Conservation (phyloP, 2,113 vertebrate genomes). For the Forbesichthys agassizii region DNA sequence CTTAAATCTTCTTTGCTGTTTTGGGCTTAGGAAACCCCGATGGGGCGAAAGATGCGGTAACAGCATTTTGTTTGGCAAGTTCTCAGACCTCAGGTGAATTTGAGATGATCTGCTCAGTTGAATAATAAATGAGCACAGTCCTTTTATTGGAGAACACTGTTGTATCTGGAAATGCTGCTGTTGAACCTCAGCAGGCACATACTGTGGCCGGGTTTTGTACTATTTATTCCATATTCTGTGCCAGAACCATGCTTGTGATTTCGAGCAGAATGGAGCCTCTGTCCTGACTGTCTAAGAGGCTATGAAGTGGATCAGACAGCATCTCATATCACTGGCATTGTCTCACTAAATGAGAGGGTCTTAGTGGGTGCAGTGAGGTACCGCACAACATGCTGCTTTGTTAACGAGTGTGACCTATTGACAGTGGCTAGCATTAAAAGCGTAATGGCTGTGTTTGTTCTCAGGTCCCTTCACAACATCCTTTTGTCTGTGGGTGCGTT, state of each 20-base stretch:
- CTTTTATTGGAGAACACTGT: not conserved
- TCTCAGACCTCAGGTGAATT: not conserved
- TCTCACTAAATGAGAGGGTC: not conserved
- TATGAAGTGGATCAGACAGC: not conserved
- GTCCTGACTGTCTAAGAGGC: not conserved
- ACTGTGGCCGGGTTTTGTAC: not conserved
- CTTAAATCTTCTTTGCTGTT: conserved; percentile 16
- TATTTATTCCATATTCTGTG: not conserved
- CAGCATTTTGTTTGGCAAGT: not conserved
- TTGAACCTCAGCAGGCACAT: not conserved
- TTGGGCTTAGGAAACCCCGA: not conserved
- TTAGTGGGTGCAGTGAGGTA: not conserved
- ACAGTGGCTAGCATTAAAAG: not conserved
- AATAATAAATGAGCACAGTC: conserved; percentile 4
- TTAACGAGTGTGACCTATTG: not conserved
- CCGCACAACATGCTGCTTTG: not conserved
- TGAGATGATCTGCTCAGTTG: not conserved
- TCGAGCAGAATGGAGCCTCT: not conserved
- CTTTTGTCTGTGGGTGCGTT: not conserved
- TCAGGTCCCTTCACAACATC: conserved; percentile 6
- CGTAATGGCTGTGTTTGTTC: conserved; percentile 7
- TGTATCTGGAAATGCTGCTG: not conserved
- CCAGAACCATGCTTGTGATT: not conserved
- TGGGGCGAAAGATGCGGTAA: not conserved
- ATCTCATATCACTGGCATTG: not conserved